Conservation (phyloP, 2,797 vertebrate species). For the Epinephelus coioides region DNA sequence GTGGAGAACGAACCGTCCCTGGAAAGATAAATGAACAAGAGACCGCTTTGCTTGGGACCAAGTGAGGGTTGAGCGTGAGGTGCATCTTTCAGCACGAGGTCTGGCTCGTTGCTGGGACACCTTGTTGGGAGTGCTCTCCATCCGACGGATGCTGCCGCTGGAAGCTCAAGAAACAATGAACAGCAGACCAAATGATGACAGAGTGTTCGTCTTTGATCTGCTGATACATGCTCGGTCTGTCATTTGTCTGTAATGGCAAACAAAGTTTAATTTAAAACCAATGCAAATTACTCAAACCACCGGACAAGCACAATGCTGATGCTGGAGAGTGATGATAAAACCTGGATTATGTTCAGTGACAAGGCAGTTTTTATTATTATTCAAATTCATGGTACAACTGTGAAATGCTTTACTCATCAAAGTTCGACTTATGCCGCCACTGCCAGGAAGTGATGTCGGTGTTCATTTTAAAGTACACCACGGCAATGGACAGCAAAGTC, state of each 20-base stretch:
- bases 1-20: conserved; percentile 65
- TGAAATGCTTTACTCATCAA: not conserved
- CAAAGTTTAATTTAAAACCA: conserved; percentile 50
- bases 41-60: conserved; percentile 59
- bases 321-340: conserved; percentile 18
- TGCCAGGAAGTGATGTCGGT: conserved; percentile 17
- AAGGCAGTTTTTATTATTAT: not conserved
- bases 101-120: conserved; percentile 84
- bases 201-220: conserved; percentile 72
- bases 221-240: conserved; percentile 34
- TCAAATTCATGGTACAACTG: not conserved
- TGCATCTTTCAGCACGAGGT: conserved; percentile 85
- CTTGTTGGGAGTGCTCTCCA: conserved; percentile 81
- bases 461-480: not conserved
- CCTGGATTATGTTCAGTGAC: not conserved
- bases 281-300: conserved; percentile 38
- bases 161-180: conserved; percentile 71
- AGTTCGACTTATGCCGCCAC: not conserved
- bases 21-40: conserved; percentile 72
- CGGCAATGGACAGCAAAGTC: not conserved
- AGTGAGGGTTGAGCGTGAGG: conserved; percentile 67
- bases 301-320: conserved; percentile 15
- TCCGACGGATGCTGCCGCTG: conserved; percentile 63
- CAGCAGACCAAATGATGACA: conserved; percentile 71
- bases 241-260: conserved; percentile 43